phyloP scores from a whole-genome alignment of 37 sponge, comb jelly and placozoan species.

The Spongia lamella region DNA sequence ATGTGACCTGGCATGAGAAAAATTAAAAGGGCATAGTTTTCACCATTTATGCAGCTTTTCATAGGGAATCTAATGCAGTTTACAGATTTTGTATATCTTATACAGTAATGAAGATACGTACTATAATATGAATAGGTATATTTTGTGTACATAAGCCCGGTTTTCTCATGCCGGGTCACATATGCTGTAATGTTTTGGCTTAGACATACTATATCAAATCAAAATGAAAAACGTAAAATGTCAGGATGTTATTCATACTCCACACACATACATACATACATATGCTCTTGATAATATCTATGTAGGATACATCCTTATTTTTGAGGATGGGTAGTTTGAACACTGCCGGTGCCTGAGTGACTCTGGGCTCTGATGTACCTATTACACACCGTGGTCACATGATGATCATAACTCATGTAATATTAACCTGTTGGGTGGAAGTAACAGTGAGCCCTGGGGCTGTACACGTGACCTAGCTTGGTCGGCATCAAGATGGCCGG shows the following conservation, averaged over 20 bases:
- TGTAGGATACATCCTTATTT: constrained; percentile 21
- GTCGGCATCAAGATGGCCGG: constrained; percentile 86
- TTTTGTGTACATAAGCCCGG: too few relatives aligned
- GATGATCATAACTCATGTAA: background rate
- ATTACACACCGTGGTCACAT: background rate
- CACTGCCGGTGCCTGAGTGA: constrained; percentile 77
- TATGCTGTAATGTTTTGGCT: too few relatives aligned
- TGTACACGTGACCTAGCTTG: constrained; percentile 48
- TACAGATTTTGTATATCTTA: too few relatives aligned
- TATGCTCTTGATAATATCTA: too few relatives aligned
- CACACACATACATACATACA: background rate
- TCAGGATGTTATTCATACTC: constrained; percentile 1
- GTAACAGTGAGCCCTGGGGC: constrained; percentile 78
- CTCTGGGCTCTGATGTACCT: constrained; percentile 28
- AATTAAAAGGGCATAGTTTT: too few relatives aligned
- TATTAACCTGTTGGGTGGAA: constrained; percentile 79
- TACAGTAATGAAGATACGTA: too few relatives aligned
- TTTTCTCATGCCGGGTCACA: too few relatives aligned
- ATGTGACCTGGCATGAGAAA: too few relatives aligned
- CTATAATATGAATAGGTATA: too few relatives aligned
- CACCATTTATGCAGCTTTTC: too few relatives aligned
- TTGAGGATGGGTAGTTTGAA: constrained; percentile 58
- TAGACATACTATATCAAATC: background rate
- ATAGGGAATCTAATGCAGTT: too few relatives aligned
- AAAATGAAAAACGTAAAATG: background rate